Percentiles rank a stretch among this genome's conserved stretches.
These are phyloP conservation scores for Lerema accius DNA, from an alignment of 1,140 invertebrate species.

Conservation along the genomic window DNA sequence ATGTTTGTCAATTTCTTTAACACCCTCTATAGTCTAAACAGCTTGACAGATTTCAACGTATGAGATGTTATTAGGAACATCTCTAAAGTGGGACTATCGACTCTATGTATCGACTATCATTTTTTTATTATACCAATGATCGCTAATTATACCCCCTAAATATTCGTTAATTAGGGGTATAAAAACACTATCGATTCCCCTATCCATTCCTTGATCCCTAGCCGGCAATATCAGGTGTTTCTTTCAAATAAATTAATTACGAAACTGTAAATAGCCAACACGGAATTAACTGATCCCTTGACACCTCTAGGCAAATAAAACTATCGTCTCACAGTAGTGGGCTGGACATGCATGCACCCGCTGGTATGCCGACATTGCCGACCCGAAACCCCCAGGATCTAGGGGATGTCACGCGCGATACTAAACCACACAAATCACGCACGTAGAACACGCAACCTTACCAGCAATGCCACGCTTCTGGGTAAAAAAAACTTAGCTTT, in stretches of 20 bases:
- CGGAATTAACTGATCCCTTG: conserved; percentile 49
- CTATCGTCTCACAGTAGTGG: conserved; percentile 69
- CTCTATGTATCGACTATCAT: too few species aligned
- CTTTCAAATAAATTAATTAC: conserved; percentile 2
- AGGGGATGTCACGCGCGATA: conserved; percentile 61
- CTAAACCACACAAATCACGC: conserved; percentile 71
- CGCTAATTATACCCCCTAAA: too few species aligned
- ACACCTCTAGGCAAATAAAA: conserved; percentile 63
- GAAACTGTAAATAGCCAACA: conserved; percentile 10
- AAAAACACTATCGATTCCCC: not conserved
- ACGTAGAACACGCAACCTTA: conserved; percentile 60
- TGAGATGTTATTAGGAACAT: too few species aligned
- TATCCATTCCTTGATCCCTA: not conserved
- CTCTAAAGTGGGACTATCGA: too few species aligned
- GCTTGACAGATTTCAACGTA: too few species aligned
- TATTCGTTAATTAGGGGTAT: too few species aligned
- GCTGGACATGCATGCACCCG: conserved; percentile 67
- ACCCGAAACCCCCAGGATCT: conserved; percentile 51
- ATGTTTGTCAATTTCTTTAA: too few species aligned
- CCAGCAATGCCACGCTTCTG: not conserved
- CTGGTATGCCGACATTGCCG: conserved; percentile 59
- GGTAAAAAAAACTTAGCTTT: not conserved
- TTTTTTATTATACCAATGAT: too few species aligned
- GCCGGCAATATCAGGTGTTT: not conserved
- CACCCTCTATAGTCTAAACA: too few species aligned